Base-by-base conservation (phyloP, 2,113 vertebrate species). In the Micronycteris hirsuta region DNA sequence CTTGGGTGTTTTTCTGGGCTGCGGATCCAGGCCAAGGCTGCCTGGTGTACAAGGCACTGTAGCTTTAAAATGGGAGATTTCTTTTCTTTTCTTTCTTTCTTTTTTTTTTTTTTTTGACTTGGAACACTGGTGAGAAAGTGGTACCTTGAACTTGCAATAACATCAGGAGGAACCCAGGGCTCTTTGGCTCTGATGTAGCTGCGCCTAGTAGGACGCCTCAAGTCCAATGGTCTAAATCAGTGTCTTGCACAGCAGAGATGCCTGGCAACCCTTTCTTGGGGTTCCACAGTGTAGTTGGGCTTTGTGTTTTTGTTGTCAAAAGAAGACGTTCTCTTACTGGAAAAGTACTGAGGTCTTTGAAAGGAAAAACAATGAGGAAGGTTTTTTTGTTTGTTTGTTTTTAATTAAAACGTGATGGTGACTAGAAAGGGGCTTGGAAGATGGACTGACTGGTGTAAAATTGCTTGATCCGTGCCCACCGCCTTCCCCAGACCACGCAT, bases 401-500 rank as follows among this genome's bases (percentile, higher is more conserved):
- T 71, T 36, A 80, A 63, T 84, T 86, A 71, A 65, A 71, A 58
- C 38, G 73, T 54, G n/a, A 63, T 70, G n/a, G n/a, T 5, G n/a
- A 88, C 7, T 26, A 52, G 47, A 54, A 86, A 84, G 20, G 9
- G 19, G 5, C 28, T 33, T 5, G 11, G 43, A 31, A 63, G 7
- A 26, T 15, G 10, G 16, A 6, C 41, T 8, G 4, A 31, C 47
- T 61, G 77, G 43, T 38, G 2, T 5, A 24, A 38, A 19, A 6
- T 12, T 45, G 5, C 28, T 17, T 36, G 22, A 9, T 7, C 0
- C 0, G 0, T 20, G 15, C 2, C 13, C 19, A 5, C 14, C 52
- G 33, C 36, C 22, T 77, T 43, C 81, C n/a, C 2, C 5, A 52
- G 54, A 43, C n/a, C 9, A 4, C 12, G 33, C 24, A 1, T 28